Conservation (phyloP, 1,140 invertebrate genomes). For the Nebria ingens region DNA sequence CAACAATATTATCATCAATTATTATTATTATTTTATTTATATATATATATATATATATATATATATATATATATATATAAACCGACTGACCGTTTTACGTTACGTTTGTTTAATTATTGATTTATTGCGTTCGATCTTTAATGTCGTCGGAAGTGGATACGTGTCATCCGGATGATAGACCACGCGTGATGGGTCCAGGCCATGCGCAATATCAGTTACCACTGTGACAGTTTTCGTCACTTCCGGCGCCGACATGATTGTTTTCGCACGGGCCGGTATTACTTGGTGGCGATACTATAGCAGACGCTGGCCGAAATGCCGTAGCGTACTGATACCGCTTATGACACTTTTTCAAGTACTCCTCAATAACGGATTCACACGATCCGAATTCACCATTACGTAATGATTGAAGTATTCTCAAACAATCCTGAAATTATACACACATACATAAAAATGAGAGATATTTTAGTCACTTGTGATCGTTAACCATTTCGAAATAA, state of each 20-base stretch:
- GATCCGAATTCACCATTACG: conserved; percentile 66
- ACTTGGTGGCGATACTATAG: conserved; percentile 18
- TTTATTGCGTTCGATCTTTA: neutral
- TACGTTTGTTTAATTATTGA: no score
- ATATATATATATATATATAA: no score
- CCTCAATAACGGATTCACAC: conserved; percentile 52
- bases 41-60: neutral
- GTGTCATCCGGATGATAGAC: neutral
- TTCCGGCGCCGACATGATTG: neutral
- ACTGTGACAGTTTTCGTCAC: neutral
- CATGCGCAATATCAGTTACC: neutral
- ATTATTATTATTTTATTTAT: neutral
- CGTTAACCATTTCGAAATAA: no score
- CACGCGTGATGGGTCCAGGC: neutral
- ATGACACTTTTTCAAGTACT: conserved; percentile 61
- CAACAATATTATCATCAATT: no score
- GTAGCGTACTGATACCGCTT: conserved; percentile 62
- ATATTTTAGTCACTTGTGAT: no score
- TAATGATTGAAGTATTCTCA: conserved; percentile 63
- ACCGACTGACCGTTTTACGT: no score
- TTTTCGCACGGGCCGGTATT: neutral
- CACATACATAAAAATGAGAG: conserved; percentile 35
- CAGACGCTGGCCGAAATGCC: conserved; percentile 48
- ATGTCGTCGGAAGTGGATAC: neutral
- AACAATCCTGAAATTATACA: conserved; percentile 53